Evolutionary conservation across 2,113 vertebrate species (phyloP), one percentile per base, ranked within the genome.

Genomic region (Phoxinus phoxinus): DNA sequence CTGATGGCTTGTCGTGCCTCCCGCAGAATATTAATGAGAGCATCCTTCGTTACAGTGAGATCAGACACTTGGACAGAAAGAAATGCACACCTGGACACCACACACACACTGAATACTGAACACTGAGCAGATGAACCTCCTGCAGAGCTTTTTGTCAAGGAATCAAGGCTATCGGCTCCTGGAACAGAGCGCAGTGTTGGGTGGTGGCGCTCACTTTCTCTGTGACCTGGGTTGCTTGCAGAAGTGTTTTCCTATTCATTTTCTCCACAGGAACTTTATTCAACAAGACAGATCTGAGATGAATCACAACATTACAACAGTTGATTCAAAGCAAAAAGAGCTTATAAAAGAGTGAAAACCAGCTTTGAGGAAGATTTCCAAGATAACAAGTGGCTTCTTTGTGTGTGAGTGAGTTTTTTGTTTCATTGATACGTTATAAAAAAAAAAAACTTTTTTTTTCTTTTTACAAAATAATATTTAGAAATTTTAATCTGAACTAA

Each of bases 1-100:
- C 89, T 92, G 91, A 90, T 91, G 90, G 90, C 92, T 89, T 91
- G 87, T 89, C 69, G 83, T 59, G 87, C 90, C 89, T 93, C 84
- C 86, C 30, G 76, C 63, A 89, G 89, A 94, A 93, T 92, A 87
- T 90, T 92, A 92, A 93, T 93, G 89, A 83, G 37, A n/a, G 46
- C 48, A 74, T 67, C 87, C 81, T 88, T 72, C 75, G 84, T 88
- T 91, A 87, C 83, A 23, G 35, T 61, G 67, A 56, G 79, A 85
- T 89, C 83, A 79, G 83, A 83, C 71, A 83, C 51, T 78, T 67
- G 83, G 81, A 79, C 77, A 21, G 73, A 75, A 59, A 72, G 83
- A 87, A 79, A 85, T 84, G 69, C 78, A 89, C 88, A 86, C 83
- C 71, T 86, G 85, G 85, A 82, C 61, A 32, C 59, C 65, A 12